phyloP scores from a whole-genome alignment of 2,797 vertebrate genomes.

The Lithobates pipiens region DNA sequence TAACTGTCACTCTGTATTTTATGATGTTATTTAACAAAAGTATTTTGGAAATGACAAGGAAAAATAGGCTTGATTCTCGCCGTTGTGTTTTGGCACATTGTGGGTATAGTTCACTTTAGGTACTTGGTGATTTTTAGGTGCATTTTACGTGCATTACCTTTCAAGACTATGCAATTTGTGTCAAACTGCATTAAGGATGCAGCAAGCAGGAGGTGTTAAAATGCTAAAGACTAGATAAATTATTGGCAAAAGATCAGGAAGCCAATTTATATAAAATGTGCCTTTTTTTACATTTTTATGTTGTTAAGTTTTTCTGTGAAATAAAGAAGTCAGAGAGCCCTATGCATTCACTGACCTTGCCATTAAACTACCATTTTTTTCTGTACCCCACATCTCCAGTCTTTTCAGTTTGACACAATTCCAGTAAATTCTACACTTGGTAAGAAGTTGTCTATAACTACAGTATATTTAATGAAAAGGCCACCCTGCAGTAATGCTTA shows the following conservation, averaged over 20 bases:
- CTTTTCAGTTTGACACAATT: too few relatives aligned
- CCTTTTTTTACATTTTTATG: conserved; percentile 29
- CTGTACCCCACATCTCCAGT: too few relatives aligned
- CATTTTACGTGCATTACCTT: not conserved
- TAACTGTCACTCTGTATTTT: conserved; percentile 56
- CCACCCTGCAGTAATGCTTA: too few relatives aligned
- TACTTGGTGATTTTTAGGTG: not conserved
- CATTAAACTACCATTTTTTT: too few relatives aligned
- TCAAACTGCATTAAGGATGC: not conserved
- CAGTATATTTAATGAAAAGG: too few relatives aligned
- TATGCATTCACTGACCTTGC: too few relatives aligned
- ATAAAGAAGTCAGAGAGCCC: too few relatives aligned
- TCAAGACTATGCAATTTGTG: not conserved
- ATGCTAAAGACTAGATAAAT: not conserved
- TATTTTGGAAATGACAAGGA: conserved; percentile 31
- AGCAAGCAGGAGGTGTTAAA: not conserved
- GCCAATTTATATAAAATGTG: conserved; percentile 21
- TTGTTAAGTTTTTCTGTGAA: too few relatives aligned
- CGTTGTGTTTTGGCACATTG: not conserved
- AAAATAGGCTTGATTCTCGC: not conserved
- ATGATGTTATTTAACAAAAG: conserved; percentile 61
- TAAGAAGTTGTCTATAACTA: too few relatives aligned
- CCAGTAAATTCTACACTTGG: too few relatives aligned
- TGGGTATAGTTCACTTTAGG: not conserved
- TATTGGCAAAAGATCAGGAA: too few relatives aligned